Evolutionary conservation across 2,797 vertebrate species (phyloP), one percentile per base, ranked within the genome.

Genomic region (Rhinatrema bivittatum): DNA sequence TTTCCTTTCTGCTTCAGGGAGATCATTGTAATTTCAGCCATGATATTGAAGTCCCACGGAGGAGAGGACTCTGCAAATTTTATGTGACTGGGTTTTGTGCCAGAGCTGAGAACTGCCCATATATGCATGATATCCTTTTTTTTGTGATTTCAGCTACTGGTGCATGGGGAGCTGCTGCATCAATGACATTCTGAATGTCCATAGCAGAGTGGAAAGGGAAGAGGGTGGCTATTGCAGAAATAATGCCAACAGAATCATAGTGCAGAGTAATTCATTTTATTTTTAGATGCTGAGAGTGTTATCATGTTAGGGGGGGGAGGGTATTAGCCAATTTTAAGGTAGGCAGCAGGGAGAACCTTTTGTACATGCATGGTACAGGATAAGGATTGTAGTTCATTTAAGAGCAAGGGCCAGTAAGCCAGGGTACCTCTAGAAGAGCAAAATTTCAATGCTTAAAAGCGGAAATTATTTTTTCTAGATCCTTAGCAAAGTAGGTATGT

Each of bases 1-100:
- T 27, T 15, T n/a, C n/a, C n/a, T n/a, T 33, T 46, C 7, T 50
- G 20, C 39, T 32, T 14, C 74, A 97, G 94, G 94, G 94, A 2
- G 94, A 98, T 32, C 92, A 97, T 71, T 97, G 94, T 62, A 97
- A 97, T 48, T 98, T 97, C 69, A 98, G 94, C 66, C 94, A 98
- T 0, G 94, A 98, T 56, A 91, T 98, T 0, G 94, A 97, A 45
- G 76, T 97, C 20, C 94, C 93, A 2, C 94, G 94, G 73, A 97
- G 97, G 68, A 89, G 95, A 17, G 94, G 97, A 29, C 81, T 98
- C 13, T 98, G 94, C 87, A 98, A 97, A 62, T 98, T 98, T 53
- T 98, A 98, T 72, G 94, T 97, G 65, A 97, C 92, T 0, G 94
- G 94, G 1, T 97, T 91, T 64, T 98, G 94, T 3, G 94, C 94